Evolutionary conservation across 2,797 vertebrate genomes (phyloP), one percentile per base, ranked within the genome.

Genomic region (Gymnothorax reevesii): DNA sequence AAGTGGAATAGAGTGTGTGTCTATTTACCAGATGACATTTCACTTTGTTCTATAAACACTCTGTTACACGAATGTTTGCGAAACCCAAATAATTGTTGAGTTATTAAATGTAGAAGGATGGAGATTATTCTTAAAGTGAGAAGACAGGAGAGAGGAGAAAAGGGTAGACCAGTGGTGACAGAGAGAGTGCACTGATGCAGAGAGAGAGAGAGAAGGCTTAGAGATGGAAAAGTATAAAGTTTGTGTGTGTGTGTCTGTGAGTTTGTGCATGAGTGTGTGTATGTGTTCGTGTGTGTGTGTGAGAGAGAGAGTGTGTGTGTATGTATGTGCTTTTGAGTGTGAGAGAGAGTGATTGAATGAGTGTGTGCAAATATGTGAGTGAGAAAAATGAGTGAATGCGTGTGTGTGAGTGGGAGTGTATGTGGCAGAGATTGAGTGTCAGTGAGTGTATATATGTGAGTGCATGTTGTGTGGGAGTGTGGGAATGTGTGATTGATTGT

Each of bases 1-100:
- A 54, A 59, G 66, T 52, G 12, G 57, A 80, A 55, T 83, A 22
- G 27, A 62, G 25, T 33, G n/a, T 73, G 64, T 83, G 80, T 86
- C 64, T 7, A 69, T 69, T 69, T 25, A 22, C 64, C 7, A 9
- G 5, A n/a, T 69, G 64, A n/a, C 64, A 69, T n/a, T 25, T 69
- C 64, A 8, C 64, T 69, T 2, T 9, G n/a, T 69, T 69, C 64
- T 2, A 69, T 69, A 69, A 25, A 25, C 64, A n/a, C 64, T 22
- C 62, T 22, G 62, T 64, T 64, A 20, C 62, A 64, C 13, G 17
- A 64, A 64, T 69, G 64, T 69, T 69, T n/a, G 25, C n/a, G 25
- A 69, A 25, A 69, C 25, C n/a, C 22, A 7, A 25, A n/a, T 25
- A 17, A 69, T 5, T 69, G 25, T 25, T 69, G 64, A 25, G 22